Conservation (phyloP, 2,113 vertebrate genomes). For the Marmota monax region DNA sequence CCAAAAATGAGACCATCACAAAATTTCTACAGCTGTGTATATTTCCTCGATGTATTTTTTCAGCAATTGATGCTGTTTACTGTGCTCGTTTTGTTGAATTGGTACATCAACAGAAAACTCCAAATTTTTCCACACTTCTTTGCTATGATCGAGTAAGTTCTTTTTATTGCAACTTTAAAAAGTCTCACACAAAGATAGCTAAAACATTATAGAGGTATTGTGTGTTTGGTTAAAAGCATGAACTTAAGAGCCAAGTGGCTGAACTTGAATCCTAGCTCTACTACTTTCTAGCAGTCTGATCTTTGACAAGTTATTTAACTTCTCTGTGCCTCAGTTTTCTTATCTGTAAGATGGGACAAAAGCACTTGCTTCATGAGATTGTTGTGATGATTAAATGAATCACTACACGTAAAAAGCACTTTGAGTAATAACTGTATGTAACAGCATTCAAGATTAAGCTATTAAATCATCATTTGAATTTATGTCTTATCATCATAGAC, state of each 20-base stretch:
- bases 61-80: constrained; percentile 98
- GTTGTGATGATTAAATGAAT: constrained; percentile 48
- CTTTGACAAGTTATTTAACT: constrained; percentile 61
- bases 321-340: constrained; percentile 68
- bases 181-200: constrained; percentile 54
- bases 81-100: constrained; percentile 98
- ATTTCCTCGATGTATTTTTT: constrained; percentile 99
- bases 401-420: constrained; percentile 44
- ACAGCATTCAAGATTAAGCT: constrained; percentile 28
- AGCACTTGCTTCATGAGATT: constrained; percentile 54
- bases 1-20: constrained; percentile 99
- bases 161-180: constrained; percentile 66
- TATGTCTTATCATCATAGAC: constrained; percentile 45
- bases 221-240: constrained; percentile 64
- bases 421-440: constrained; percentile 33
- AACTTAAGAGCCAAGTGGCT: constrained; percentile 55
- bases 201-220: constrained; percentile 62
- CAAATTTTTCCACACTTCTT: constrained; percentile 98
- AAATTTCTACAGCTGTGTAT: constrained; percentile 99
- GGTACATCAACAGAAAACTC: constrained; percentile 98
- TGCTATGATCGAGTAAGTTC: constrained; percentile 98
- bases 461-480: constrained; percentile 46
- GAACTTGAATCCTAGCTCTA: constrained; percentile 68
- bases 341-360: constrained; percentile 29
- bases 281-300: constrained; percentile 63